These are phyloP conservation scores for Carcharodon carcharias DNA, from an alignment of 2,797 vertebrate genomes.

Conservation along the genomic window DNA sequence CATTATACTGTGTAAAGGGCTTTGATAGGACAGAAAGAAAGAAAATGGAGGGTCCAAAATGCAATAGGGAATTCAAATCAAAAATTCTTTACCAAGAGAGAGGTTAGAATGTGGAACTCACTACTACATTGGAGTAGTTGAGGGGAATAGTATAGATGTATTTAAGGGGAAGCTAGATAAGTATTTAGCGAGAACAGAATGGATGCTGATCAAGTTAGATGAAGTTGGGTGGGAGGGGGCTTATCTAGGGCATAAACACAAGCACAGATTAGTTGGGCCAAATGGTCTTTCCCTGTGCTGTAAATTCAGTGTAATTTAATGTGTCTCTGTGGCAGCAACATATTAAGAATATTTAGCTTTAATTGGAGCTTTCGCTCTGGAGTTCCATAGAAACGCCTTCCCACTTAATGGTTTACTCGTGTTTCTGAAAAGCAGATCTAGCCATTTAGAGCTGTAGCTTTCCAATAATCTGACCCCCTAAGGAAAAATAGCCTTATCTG, in stretches of 20 bases:
- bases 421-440: not conserved
- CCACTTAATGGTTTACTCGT: not conserved
- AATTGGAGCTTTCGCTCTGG: not conserved
- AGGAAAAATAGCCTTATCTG: not conserved
- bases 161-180: no score
- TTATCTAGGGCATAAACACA: not conserved
- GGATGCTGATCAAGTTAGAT: no score
- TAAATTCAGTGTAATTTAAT: not conserved
- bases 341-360: not conserved
- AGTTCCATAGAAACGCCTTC: not conserved
- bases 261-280: not conserved
- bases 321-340: not conserved
- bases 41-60: no score
- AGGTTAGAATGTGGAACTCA: no score
- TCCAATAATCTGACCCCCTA: not conserved
- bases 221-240: not conserved
- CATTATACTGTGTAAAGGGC: no score
- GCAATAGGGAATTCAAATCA: no score
- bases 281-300: not conserved
- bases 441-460: not conserved
- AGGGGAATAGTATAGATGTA: no score
- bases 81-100: no score
- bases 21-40: no score
- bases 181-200: no score
- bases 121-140: no score